These are phyloP conservation scores for Hippocampus guttulatus DNA, from an alignment of 2,113 vertebrate genomes.

Conservation along the genomic window DNA sequence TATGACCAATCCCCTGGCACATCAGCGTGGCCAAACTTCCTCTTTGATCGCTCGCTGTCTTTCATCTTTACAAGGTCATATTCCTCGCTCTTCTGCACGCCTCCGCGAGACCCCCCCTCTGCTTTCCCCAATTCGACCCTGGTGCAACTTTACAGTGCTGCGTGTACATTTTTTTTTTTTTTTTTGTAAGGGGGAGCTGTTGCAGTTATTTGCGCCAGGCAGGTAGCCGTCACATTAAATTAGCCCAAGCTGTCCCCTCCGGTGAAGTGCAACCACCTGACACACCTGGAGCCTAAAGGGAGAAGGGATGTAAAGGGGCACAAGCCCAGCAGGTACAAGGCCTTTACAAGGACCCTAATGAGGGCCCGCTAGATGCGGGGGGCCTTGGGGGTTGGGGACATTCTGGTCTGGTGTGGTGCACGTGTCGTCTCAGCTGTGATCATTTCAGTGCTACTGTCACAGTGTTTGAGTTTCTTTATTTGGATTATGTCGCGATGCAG, in stretches of 20 bases:
- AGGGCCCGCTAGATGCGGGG: slow-evolving; percentile 63
- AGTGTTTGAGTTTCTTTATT: slow-evolving; percentile 32
- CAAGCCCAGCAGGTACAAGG: slow-evolving; percentile 65
- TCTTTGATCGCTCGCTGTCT: slow-evolving; percentile 76
- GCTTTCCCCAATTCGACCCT: slow-evolving; percentile 32
- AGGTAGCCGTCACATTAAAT: slow-evolving; percentile 66
- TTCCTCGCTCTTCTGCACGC: slow-evolving; percentile 62
- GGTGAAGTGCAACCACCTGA: slow-evolving; percentile 66
- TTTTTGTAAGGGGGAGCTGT: slow-evolving; percentile 20
- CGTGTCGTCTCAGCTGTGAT: slow-evolving; percentile 45
- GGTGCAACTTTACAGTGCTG: slow-evolving; percentile 48
- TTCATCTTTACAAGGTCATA: slow-evolving; percentile 80
- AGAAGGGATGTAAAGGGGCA: slow-evolving; percentile 45
- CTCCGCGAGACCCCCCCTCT: slow-evolving; percentile 31
- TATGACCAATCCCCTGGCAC: slow-evolving; percentile 62
- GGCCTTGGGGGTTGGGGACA: slow-evolving; percentile 49
- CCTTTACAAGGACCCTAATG: slow-evolving; percentile 71
- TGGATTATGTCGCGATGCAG: background rate
- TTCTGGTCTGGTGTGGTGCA: slow-evolving; percentile 50
- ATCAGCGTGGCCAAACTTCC: slow-evolving; percentile 68
- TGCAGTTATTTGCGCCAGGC: slow-evolving; percentile 52
- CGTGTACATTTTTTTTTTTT: background rate
- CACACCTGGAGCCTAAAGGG: slow-evolving; percentile 69
- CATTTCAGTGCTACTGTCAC: slow-evolving; percentile 57
- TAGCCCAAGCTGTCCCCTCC: slow-evolving; percentile 66